phyloP scores from a whole-genome alignment of 2,888 invertebrate species.

The Thymelicus acteon region DNA sequence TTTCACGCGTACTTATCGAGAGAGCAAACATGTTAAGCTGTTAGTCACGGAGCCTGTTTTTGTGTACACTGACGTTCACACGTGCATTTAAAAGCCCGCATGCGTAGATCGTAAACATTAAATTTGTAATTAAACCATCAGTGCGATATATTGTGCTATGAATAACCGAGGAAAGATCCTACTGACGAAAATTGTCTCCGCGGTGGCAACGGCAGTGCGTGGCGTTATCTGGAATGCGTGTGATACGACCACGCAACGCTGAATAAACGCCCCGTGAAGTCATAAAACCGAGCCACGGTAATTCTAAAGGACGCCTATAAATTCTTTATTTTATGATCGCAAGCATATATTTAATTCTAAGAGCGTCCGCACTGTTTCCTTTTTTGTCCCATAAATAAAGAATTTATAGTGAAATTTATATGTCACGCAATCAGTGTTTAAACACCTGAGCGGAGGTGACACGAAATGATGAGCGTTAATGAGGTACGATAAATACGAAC shows the following conservation, averaged over 20 bases:
- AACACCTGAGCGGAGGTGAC: conserved; percentile 50
- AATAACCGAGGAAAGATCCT: conserved; percentile 42
- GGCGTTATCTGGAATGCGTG: conserved; percentile 66
- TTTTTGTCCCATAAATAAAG: conserved; percentile 76
- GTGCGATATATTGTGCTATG: conserved; percentile 40
- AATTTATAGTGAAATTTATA: conserved; percentile 75
- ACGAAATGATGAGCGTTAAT: conserved; percentile 60
- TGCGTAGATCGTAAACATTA: conserved; percentile 41
- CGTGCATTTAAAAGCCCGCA: conserved; percentile 47
- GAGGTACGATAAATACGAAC: conserved; percentile 54
- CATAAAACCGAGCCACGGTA: conserved; percentile 80
- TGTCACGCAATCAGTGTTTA: conserved; percentile 66
- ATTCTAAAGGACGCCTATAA: conserved; percentile 83
- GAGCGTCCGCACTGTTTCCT: conserved; percentile 75
- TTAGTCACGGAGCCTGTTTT: conserved; percentile 73
- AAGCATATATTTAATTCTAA: conserved; percentile 81
- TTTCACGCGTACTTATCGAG: conserved; percentile 77
- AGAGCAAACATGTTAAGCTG: conserved; percentile 73
- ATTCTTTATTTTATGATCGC: conserved; percentile 83
- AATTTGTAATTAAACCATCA: conserved; percentile 43
- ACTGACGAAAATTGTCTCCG: conserved; percentile 61
- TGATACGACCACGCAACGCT: conserved; percentile 73
- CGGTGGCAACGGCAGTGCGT: conserved; percentile 21
- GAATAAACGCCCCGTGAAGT: conserved; percentile 81
- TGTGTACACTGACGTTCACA: conserved; percentile 57